A percentile compares a stretch with the other conserved stretches of the same genome.
Evolutionary conservation across 2,797 vertebrate species (phyloP).

Genomic region (Coilia nasus): DNA sequence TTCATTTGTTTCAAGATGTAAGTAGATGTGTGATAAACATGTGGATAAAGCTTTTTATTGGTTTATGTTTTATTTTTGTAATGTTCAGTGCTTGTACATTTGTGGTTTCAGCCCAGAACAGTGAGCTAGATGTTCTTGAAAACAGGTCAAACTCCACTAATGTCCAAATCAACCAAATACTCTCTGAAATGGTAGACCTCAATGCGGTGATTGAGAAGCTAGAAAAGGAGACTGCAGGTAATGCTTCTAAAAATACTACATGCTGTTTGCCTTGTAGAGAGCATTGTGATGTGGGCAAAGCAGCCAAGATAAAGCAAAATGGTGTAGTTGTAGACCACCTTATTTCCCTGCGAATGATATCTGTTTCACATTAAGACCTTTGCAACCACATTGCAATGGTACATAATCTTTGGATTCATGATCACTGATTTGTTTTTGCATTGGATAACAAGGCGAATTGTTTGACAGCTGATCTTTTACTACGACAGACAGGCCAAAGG

Average conservation of each 20-base stretch:
- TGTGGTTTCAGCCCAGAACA: not conserved
- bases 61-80: not conserved
- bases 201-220: not conserved
- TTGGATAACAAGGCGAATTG: not conserved
- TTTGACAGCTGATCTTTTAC: not conserved
- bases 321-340: not conserved
- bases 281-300: not conserved
- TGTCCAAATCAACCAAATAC: not conserved
- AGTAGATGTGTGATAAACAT: too few relatives aligned
- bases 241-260: not conserved
- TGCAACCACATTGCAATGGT: not conserved
- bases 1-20: too few relatives aligned
- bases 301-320: not conserved
- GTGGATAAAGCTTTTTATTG: too few relatives aligned
- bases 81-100: not conserved
- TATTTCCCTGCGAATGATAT: too few relatives aligned
- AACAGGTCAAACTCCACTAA: not conserved
- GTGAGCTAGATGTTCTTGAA: constrained; percentile 3
- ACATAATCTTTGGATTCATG: not conserved
- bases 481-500: not conserved
- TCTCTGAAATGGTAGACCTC: not conserved
- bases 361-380: too few relatives aligned
- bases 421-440: not conserved
- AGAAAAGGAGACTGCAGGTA: not conserved
- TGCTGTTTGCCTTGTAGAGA: not conserved